Base-by-base conservation (phyloP, 2,113 vertebrate genomes). In the Pao palembangensis region DNA sequence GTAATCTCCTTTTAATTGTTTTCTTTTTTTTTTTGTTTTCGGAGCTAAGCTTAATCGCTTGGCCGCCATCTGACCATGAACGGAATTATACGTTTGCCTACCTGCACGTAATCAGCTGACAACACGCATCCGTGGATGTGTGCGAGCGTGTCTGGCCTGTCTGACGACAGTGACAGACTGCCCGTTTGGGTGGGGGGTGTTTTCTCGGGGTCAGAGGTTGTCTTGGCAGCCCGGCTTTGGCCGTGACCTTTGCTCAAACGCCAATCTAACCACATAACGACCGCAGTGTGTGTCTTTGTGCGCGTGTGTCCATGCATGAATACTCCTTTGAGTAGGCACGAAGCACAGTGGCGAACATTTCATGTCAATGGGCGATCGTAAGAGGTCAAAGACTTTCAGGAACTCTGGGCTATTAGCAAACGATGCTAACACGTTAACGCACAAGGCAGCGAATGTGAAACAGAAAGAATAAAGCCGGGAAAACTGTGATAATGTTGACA, bases 221-320 rank as follows among this genome's bases (percentile, higher is more conserved):
- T 78, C 65, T 72, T 71, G 73, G 79, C 75, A 71, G 69, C 78
- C 79, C 67, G 80, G 73, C 85, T 78, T 86, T 88, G 88, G 80
- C 85, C 79, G 41, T 88, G 86, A 87, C 88, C 84, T 83, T 79
- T 76, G 60, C 75, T 81, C 75, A 85, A 73, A 84, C 69, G 62
- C 54, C 71, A 76, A 50, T 70, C 76, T 72, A 70, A 58, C 53
- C 60, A 31, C 47, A 62, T 67, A 50, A 76, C 75, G 58, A 76
- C 68, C 53, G 44, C 20, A 21, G 4, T 49, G 64, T 66, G 59
- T 49, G 58, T 71, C 3, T 54, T 1, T 60, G 50, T 53, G 49
- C 25, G 46, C 38, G 67, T 48, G 68, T 56, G 48, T 66, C 63
- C 20, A 19, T 46, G 19, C 58, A 42, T 44, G 17, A 25, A 50